Conservation (phyloP, 1,140 invertebrate species). For the Drosophila obscura region DNA sequence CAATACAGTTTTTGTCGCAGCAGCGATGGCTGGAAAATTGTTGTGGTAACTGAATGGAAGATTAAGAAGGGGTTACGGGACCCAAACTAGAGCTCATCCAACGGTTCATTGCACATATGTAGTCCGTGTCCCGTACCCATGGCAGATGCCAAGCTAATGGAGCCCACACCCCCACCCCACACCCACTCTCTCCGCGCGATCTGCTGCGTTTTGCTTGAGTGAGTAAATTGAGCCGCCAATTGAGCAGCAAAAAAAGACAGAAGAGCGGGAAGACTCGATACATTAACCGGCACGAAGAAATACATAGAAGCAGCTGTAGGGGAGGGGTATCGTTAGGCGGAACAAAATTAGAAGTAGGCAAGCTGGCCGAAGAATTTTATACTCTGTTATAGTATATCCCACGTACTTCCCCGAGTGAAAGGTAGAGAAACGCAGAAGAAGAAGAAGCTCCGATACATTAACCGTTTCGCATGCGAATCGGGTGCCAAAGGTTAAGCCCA, state of each 20-base stretch:
- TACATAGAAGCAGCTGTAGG: too few relatives aligned
- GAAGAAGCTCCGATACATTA: conserved; percentile 5
- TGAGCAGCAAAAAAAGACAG: conserved; percentile 25
- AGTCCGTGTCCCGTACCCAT: neutral
- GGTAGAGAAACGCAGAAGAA: too few relatives aligned
- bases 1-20: conserved; percentile 5
- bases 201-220: conserved; percentile 33
- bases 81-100: neutral
- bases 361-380: too few relatives aligned
- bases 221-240: conserved; percentile 55
- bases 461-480: conserved; percentile 28
- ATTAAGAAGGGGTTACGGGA: too few relatives aligned
- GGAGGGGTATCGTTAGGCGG: too few relatives aligned
- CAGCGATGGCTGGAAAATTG: conserved; percentile 8
- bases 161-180: neutral
- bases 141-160: conserved; percentile 32
- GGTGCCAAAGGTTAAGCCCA: conserved; percentile 34
- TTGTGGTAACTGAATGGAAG: conserved; percentile 1
- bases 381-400: too few relatives aligned
- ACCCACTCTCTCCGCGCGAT: neutral
- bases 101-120: conserved; percentile 44
- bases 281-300: conserved; percentile 5
- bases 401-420: too few relatives aligned
- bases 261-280: neutral
- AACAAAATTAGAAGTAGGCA: too few relatives aligned